phyloP scores from a whole-genome alignment of 1,140 invertebrate genomes.

The Leucophenga varia region DNA sequence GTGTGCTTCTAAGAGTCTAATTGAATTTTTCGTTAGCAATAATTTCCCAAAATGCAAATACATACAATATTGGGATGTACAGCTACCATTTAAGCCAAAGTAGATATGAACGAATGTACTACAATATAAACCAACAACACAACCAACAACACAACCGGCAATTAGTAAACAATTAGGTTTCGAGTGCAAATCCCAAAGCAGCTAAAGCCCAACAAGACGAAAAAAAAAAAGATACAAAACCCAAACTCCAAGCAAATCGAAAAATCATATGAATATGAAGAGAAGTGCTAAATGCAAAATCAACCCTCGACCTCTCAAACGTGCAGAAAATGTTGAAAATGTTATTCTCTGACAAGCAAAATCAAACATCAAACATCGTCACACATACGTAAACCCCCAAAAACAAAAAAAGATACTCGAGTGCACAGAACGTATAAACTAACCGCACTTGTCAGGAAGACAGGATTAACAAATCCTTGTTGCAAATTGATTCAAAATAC shows the following conservation, averaged over 20 bases:
- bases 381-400: not conserved
- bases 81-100: conserved; percentile 11
- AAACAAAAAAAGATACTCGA: too few relatives aligned
- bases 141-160: conserved; percentile 22
- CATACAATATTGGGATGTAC: not conserved
- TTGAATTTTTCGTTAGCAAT: conserved; percentile 43
- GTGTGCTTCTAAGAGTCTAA: too few relatives aligned
- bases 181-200: conserved; percentile 52
- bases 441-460: conserved; percentile 56
- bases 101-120: too few relatives aligned
- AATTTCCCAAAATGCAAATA: conserved; percentile 53
- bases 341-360: conserved; percentile 10
- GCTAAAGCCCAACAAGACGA: conserved; percentile 9
- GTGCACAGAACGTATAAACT: conserved; percentile 51
- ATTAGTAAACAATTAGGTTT: conserved; percentile 54
- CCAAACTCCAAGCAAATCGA: conserved; percentile 45
- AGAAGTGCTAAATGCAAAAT: conserved; percentile 1
- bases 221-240: too few relatives aligned
- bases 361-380: conserved; percentile 41
- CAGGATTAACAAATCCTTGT: conserved; percentile 55
- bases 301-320: not conserved
- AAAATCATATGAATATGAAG: not conserved
- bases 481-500: conserved; percentile 55
- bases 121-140: too few relatives aligned
- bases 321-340: conserved; percentile 36